Evolutionary conservation across 2,113 vertebrate genomes (phyloP).

Genomic region (Dasyprocta punctata): DNA sequence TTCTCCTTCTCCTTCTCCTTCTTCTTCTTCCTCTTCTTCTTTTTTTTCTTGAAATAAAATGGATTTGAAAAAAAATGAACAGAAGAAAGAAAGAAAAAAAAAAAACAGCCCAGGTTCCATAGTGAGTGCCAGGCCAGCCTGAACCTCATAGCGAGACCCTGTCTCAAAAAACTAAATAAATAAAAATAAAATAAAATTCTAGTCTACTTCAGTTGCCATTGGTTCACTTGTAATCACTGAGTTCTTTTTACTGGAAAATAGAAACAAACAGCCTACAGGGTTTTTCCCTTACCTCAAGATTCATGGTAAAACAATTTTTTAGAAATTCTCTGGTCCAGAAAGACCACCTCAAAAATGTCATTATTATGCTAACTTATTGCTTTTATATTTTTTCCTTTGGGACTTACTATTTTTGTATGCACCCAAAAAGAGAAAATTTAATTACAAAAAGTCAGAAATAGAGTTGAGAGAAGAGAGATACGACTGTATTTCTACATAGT

Average conservation of each 20-base stretch:
- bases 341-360: not conserved
- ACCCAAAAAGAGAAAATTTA: constrained; percentile 1
- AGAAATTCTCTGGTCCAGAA: not conserved
- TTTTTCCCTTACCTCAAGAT: not conserved
- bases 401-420: not conserved
- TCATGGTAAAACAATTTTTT: not conserved
- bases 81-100: too few species aligned
- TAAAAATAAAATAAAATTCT: not conserved
- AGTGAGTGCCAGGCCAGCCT: not conserved
- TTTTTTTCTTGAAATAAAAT: too few species aligned
- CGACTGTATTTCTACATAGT: not conserved
- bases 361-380: not conserved
- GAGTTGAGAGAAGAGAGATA: not conserved
- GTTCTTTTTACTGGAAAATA: not conserved
- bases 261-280: not conserved
- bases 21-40: too few species aligned
- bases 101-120: too few species aligned
- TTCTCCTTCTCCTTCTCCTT: too few species aligned
- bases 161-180: not conserved
- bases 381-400: not conserved
- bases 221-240: not conserved
- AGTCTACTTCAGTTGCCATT: not conserved
- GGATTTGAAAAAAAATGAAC: too few species aligned
- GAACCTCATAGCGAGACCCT: not conserved
- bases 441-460: not conserved